Evolutionary conservation across 2,113 vertebrate species (phyloP).

Genomic region (Ceyx melanurus): DNA sequence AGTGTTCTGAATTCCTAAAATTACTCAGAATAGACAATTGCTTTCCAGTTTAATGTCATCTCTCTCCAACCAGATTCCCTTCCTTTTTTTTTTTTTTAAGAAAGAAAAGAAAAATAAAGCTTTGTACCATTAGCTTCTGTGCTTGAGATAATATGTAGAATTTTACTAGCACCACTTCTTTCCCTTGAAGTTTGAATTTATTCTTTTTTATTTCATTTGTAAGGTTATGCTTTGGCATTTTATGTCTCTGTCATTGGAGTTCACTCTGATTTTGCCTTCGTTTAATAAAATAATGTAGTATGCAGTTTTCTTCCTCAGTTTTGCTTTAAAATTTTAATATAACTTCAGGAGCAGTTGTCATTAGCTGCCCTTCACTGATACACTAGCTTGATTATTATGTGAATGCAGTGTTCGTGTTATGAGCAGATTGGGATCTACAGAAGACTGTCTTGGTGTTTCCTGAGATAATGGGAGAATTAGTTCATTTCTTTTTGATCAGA

Average conservation of each 20-base stretch:
- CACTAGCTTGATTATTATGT: background rate
- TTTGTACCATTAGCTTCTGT: background rate
- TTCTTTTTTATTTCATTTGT: background rate
- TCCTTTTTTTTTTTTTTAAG: background rate
- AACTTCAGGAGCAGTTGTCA: background rate
- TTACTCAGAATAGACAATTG: background rate
- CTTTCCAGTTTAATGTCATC: background rate
- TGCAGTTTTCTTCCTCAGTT: background rate
- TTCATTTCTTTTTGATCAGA: background rate
- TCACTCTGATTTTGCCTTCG: background rate
- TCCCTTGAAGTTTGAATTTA: background rate
- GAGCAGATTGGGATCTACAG: background rate
- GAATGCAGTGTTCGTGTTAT: background rate
- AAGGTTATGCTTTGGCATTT: background rate
- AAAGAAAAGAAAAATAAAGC: background rate
- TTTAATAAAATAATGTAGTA: background rate
- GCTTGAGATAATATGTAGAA: background rate
- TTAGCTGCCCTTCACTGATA: background rate
- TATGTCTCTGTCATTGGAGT: background rate
- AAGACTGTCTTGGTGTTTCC: background rate
- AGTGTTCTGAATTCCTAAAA: slow-evolving; percentile 17
- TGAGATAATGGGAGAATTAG: background rate
- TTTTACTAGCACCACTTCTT: background rate
- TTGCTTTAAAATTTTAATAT: background rate
- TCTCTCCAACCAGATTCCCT: background rate